A percentile compares a stretch with the other conserved stretches of the same genome.
Evolutionary conservation across 2,888 invertebrate species (phyloP).

Genomic region (Oscheius sp.): DNA sequence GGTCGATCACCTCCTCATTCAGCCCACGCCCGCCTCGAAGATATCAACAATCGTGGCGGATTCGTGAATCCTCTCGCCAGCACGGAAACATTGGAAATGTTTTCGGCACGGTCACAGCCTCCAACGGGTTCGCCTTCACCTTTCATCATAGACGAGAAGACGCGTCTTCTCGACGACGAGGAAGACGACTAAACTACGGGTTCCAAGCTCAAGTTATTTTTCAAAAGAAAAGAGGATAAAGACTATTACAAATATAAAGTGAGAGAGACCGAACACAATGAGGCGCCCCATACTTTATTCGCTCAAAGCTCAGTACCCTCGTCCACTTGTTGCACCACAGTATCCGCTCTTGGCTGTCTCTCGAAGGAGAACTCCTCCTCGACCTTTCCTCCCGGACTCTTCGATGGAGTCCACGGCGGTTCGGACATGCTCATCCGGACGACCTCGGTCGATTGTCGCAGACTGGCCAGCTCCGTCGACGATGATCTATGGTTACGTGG

Average conservation of each 20-base stretch:
- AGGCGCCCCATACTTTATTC: conserved; percentile 3
- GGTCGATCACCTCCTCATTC: conserved; percentile 46
- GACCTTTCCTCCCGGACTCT: conserved; percentile 36
- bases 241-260: neutral
- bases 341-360: conserved; percentile 1
- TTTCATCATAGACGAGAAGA: conserved; percentile 15
- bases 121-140: conserved; percentile 22
- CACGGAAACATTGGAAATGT: conserved; percentile 55
- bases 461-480: conserved; percentile 55
- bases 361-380: conserved; percentile 39
- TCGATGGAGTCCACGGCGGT: conserved; percentile 53
- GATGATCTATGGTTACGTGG: conserved; percentile 51
- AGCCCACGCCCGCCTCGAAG: conserved; percentile 44
- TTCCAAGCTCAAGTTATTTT: neutral
- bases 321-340: conserved; percentile 6
- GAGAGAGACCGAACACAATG: too few species aligned
- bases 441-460: conserved; percentile 57
- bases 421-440: conserved; percentile 57
- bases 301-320: conserved; percentile 24
- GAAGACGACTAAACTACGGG: conserved; percentile 17
- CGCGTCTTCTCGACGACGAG: conserved; percentile 28
- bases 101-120: conserved; percentile 48
- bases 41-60: conserved; percentile 15
- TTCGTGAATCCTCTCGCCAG: conserved; percentile 39
- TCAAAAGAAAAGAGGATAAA: neutral